Evolutionary conservation across 2,888 invertebrate species (phyloP), one percentile per base, ranked within the genome.

Genomic region (Ptilodon capucinus): DNA sequence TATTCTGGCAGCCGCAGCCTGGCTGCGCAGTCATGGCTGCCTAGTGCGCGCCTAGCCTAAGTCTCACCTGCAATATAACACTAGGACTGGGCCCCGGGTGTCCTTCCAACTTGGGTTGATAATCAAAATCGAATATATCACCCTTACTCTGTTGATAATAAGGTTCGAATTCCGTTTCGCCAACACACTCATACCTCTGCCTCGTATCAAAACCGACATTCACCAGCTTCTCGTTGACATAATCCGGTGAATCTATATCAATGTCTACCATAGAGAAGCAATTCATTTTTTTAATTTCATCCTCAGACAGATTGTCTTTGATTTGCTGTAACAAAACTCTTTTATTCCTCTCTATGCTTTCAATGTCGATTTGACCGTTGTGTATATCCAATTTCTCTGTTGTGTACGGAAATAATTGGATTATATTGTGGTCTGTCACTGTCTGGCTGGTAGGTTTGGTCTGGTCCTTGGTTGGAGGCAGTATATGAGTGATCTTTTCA

Each of bases 71-170:
- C 8, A 98, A 83, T 52, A 98, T 95, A 57, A 98, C 94, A 86
- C 98, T 97, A 4, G 99, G 98, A 84, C 97, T 97, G 0, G 99
- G 99, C 1, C 98, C 98, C 0, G 96, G 94, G 83, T 98, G 96
- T 44, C 94, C 93, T 1, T 92, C 85, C 57, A 98, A 92, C 71
- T 95, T 92, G 0, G 97, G 97, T 70, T 98, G 97, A 58, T 93
- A 92, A 79, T 98, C 97, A 73, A 97, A 98, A 78, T 96, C 97
- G 55, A 97, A 97, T 11, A 82, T 74, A 46, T 74, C 74, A 1
- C 79, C 79, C 59, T 67, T 82, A 49, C 53, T 60, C 0, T 87
- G 89, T 14, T 71, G 53, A 32, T 76, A 86, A 68, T 87, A 88
- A 4, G 88, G 84, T 67, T 81, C 2, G 79, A 76, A 16, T 55